phyloP scores from a whole-genome alignment of 35 echinoderm and acorn worm species.

The Eucidaris tribuloides region DNA sequence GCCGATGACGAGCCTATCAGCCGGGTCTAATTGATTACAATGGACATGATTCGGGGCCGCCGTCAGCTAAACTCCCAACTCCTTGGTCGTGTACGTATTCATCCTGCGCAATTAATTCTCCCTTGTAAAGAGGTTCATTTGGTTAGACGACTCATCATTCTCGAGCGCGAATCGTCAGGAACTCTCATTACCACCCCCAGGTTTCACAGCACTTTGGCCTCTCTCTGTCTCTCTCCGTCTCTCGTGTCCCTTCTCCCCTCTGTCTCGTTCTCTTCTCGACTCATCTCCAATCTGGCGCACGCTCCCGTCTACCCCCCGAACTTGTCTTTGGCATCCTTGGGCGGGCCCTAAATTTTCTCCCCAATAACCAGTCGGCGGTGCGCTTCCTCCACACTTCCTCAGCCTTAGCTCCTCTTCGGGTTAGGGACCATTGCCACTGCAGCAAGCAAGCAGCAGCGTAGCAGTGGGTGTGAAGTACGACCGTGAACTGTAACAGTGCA shows the following conservation, averaged over 20 bases:
- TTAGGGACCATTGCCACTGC: too few relatives aligned
- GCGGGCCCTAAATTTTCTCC: too few relatives aligned
- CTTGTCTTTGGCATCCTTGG: too few relatives aligned
- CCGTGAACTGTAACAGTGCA: not conserved
- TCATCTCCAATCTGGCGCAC: too few relatives aligned
- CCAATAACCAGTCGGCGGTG: too few relatives aligned
- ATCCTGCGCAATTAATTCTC: not conserved
- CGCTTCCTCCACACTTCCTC: slow-evolving; percentile 8
- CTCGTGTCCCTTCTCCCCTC: not conserved
- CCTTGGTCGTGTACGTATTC: not conserved
- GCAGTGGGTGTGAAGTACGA: too few relatives aligned
- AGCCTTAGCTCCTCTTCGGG: too few relatives aligned
- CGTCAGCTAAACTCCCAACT: slow-evolving; percentile 5
- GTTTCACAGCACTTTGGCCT: slow-evolving; percentile 16
- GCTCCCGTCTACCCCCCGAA: too few relatives aligned
- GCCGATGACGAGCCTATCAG: too few relatives aligned
- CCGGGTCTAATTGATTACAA: slow-evolving; percentile 23
- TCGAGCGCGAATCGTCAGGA: not conserved
- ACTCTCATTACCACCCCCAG: slow-evolving; percentile 9
- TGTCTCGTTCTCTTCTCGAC: not conserved
- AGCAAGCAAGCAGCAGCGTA: not conserved
- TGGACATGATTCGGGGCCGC: slow-evolving; percentile 10
- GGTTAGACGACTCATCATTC: slow-evolving; percentile 29
- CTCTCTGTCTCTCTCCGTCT: slow-evolving; percentile 1
- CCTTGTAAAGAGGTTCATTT: slow-evolving; percentile 12